Evolutionary conservation across 2,888 invertebrate species (phyloP).

Genomic region (Diarsia brunnea): DNA sequence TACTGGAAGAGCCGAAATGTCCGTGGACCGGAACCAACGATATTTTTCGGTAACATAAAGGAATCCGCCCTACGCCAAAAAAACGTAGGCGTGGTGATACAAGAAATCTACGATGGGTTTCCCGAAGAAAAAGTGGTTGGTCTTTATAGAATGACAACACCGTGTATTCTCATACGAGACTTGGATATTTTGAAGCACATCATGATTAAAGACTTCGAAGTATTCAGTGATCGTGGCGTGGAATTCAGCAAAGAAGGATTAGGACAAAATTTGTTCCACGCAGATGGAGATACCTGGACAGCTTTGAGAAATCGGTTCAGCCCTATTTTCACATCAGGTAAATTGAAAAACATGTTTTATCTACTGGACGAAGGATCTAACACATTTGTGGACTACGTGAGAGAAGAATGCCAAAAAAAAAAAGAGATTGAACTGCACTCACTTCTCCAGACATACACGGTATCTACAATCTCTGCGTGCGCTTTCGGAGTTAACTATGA

Average conservation of each 20-base stretch:
- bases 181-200: constrained; percentile 78
- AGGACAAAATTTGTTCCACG: constrained; percentile 77
- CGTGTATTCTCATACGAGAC: constrained; percentile 75
- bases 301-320: constrained; percentile 75
- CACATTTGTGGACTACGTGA: constrained; percentile 68
- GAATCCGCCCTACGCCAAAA: constrained; percentile 68
- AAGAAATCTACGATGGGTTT: constrained; percentile 72
- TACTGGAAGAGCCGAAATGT: constrained; percentile 78
- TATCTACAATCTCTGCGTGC: constrained; percentile 73
- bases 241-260: constrained; percentile 75
- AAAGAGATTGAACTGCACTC: constrained; percentile 68
- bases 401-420: constrained; percentile 40
- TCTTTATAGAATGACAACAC: constrained; percentile 75
- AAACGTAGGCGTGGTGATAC: constrained; percentile 62
- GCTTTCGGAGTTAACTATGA: constrained; percentile 76
- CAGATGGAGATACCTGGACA: constrained; percentile 77
- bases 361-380: constrained; percentile 73
- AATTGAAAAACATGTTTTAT: constrained; percentile 80
- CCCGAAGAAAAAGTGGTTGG: constrained; percentile 79
- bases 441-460: constrained; percentile 72
- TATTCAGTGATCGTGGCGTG: constrained; percentile 75
- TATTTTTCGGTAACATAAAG: constrained; percentile 75
- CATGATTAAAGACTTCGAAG: constrained; percentile 79
- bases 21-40: constrained; percentile 69
- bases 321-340: constrained; percentile 79